A percentile compares a stretch with the other conserved stretches of the same genome.
Evolutionary conservation across 2,797 vertebrate genomes (phyloP).

Genomic region (Spinus olivaceus): DNA sequence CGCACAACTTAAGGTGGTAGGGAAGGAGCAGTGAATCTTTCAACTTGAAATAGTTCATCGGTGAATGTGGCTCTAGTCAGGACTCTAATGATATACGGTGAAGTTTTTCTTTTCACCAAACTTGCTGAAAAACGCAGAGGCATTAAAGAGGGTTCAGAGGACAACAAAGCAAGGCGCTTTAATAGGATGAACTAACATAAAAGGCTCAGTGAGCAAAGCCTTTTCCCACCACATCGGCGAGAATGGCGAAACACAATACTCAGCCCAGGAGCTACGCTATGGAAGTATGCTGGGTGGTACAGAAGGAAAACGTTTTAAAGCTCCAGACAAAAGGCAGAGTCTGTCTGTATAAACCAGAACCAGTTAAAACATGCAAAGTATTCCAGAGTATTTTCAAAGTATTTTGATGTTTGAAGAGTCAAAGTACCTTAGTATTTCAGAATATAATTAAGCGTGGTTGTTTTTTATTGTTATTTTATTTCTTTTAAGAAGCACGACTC

Average conservation of each 20-base stretch:
- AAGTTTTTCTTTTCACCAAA: conserved; percentile 52
- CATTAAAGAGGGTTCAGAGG: conserved; percentile 45
- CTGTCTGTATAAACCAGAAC: not conserved
- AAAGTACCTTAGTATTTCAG: not conserved
- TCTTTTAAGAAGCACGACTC: not conserved
- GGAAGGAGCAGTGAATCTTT: not conserved
- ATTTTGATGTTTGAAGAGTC: not conserved
- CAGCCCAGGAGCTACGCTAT: not conserved
- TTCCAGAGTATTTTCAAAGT: not conserved
- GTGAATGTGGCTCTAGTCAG: not conserved
- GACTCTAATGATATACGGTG: not conserved
- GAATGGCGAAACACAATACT: not conserved
- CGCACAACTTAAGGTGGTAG: not conserved
- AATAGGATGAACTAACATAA: conserved; percentile 53
- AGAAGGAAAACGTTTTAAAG: not conserved
- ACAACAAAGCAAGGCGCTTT: conserved; percentile 62
- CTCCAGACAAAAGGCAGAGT: not conserved
- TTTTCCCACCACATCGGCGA: conserved; percentile 47
- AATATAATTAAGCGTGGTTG: not conserved
- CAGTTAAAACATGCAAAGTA: not conserved
- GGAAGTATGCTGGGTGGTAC: not conserved
- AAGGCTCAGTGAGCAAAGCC: conserved; percentile 27
- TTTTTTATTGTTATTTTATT: not conserved
- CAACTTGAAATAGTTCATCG: not conserved
- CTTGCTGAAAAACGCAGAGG: conserved; percentile 41